Conservation (phyloP, 2,888 invertebrate genomes). For the Heteromurus nitidus region DNA sequence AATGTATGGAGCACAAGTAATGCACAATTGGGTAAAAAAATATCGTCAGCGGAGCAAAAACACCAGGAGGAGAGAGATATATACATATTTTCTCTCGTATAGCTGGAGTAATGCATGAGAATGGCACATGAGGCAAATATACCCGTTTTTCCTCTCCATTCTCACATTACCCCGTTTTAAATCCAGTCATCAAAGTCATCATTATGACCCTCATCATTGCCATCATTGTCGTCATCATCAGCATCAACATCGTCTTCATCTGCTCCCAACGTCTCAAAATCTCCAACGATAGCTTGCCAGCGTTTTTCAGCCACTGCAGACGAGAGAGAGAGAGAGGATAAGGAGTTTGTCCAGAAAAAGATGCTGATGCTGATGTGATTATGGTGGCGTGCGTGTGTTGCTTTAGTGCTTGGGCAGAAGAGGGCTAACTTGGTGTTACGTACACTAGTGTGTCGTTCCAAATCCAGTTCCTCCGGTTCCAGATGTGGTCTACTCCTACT, state of each 20-base stretch:
- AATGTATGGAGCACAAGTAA: no score
- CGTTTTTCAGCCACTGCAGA: neutral
- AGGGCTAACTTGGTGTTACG: neutral
- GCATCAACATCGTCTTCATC: slow-evolving; percentile 18
- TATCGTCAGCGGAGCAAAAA: neutral
- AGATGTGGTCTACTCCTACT: slow-evolving; percentile 41
- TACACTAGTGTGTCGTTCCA: slow-evolving; percentile 26
- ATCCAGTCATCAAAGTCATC: slow-evolving; percentile 60
- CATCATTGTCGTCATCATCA: slow-evolving; percentile 52
- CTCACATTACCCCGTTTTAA: slow-evolving; percentile 57
- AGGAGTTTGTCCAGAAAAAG: slow-evolving; percentile 41
- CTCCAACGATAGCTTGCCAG: neutral
- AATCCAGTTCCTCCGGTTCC: slow-evolving; percentile 32
- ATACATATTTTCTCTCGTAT: neutral
- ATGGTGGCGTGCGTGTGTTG: slow-evolving; percentile 10
- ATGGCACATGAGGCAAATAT: slow-evolving; percentile 3
- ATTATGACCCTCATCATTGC: slow-evolving; percentile 59
- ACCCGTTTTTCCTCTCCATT: neutral
- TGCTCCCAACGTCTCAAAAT: neutral
- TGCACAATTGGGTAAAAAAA: no score
- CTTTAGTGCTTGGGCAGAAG: no score
- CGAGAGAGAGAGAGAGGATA: slow-evolving; percentile 1
- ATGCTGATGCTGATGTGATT: slow-evolving; percentile 57
- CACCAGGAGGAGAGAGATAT: neutral
- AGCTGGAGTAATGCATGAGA: neutral